Conservation (phyloP, 2,888 invertebrate species). For the Eupelmus urozonus region DNA sequence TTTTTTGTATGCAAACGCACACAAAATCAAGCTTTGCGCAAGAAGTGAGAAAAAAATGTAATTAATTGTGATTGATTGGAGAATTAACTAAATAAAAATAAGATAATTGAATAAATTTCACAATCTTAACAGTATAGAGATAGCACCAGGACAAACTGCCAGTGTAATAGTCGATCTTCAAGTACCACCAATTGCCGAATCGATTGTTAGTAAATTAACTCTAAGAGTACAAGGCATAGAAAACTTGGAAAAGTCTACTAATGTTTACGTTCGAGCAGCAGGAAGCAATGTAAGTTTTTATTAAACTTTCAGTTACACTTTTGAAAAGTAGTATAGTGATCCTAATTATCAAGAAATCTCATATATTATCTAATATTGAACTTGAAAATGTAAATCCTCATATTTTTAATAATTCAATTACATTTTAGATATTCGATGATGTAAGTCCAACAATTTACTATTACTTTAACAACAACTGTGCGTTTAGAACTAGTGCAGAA, state of each 20-base stretch:
- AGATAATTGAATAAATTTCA: not conserved
- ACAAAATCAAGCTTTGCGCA: no score
- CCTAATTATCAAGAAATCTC: no score
- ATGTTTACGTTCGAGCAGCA: slow-evolving; percentile 65
- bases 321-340: no score
- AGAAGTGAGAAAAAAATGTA: no score
- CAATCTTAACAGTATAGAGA: slow-evolving; percentile 40
- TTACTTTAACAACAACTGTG: slow-evolving; percentile 83
- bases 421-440: slow-evolving; percentile 75
- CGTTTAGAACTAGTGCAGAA: slow-evolving; percentile 79
- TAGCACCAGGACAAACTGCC: slow-evolving; percentile 66
- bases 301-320: no score
- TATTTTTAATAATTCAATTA: not conserved
- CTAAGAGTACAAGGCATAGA: slow-evolving; percentile 65
- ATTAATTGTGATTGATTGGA: no score
- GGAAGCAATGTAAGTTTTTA: slow-evolving; percentile 60
- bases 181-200: slow-evolving; percentile 60
- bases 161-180: slow-evolving; percentile 65
- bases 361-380: no score
- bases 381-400: no score
- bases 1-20: no score
- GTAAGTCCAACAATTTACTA: slow-evolving; percentile 81
- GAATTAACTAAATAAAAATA: no score
- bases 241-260: slow-evolving; percentile 68
- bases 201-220: slow-evolving; percentile 66